Evolutionary conservation across 1,140 invertebrate species (phyloP).

Genomic region (Halictus rubicundus): DNA sequence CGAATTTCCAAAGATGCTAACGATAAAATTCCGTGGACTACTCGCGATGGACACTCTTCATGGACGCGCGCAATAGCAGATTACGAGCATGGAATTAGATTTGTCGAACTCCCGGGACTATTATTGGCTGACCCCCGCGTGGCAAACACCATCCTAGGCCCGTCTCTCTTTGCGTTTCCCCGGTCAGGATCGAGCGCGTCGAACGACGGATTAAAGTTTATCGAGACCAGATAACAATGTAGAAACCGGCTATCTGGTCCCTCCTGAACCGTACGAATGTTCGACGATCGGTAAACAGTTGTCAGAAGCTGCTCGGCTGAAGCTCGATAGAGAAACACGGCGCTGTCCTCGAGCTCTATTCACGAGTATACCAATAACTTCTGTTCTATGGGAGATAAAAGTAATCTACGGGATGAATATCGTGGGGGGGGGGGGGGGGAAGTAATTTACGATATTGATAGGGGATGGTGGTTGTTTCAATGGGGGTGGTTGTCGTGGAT

Average conservation of each 20-base stretch:
- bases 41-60: neutral
- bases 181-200: neutral
- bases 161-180: neutral
- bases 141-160: neutral
- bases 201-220: slow-evolving; percentile 41
- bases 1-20: too few relatives aligned
- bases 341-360: neutral
- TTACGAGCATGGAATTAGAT: neutral
- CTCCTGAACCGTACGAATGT: neutral
- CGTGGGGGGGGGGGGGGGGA: too few relatives aligned
- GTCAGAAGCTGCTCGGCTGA: neutral
- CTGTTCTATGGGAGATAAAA: slow-evolving; percentile 5
- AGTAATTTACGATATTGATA: neutral
- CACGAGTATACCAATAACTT: neutral
- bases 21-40: neutral
- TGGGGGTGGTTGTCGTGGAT: neutral
- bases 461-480: neutral
- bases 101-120: neutral
- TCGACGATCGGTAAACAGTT: slow-evolving; percentile 14
- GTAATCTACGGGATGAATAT: neutral
- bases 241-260: neutral
- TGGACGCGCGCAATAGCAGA: neutral
- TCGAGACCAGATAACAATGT: slow-evolving; percentile 21
- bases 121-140: neutral
- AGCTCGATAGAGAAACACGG: neutral